Percentiles rank a stretch among this genome's conserved stretches.
Evolutionary conservation across 2,888 invertebrate species (phyloP).

Genomic region (Hirtodrosophila alboralis): DNA sequence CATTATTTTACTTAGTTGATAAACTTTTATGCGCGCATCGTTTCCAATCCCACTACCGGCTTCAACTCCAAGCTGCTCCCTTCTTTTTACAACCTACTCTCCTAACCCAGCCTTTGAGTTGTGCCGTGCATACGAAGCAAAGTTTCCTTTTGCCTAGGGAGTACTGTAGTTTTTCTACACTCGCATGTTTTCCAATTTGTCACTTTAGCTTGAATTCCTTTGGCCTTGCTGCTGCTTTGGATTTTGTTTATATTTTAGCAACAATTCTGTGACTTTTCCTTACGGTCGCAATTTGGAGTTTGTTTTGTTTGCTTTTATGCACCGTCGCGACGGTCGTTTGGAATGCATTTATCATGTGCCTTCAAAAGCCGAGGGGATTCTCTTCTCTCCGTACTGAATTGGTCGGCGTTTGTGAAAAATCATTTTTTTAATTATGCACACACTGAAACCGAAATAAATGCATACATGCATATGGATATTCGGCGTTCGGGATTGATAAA

Average conservation of each 20-base stretch:
- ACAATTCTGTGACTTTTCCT: conserved; percentile 58
- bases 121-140: conserved; percentile 30
- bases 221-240: conserved; percentile 38
- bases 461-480: conserved; percentile 1
- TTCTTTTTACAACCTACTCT: too few species aligned
- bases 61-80: conserved; percentile 4
- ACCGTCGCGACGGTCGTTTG: not conserved
- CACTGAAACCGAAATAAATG: conserved; percentile 25
- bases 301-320: conserved; percentile 21
- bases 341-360: conserved; percentile 25
- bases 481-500: conserved; percentile 17
- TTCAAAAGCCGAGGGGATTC: conserved; percentile 5
- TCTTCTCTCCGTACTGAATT: conserved; percentile 1
- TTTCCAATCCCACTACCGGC: conserved; percentile 1
- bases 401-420: conserved; percentile 21
- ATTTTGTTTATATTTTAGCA: conserved; percentile 63
- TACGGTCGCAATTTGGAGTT: conserved; percentile 49
- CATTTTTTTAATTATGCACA: conserved; percentile 54
- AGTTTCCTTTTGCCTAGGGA: conserved; percentile 32
- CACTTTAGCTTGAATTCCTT: conserved; percentile 55
- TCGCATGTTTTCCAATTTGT: conserved; percentile 67
- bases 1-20: conserved; percentile 79
- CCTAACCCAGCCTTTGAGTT: too few species aligned
- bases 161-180: conserved; percentile 35
- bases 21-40: conserved; percentile 67